These are phyloP conservation scores for Zaprionus davidi DNA, from an alignment of 1,140 invertebrate species.

Conservation along the genomic window DNA sequence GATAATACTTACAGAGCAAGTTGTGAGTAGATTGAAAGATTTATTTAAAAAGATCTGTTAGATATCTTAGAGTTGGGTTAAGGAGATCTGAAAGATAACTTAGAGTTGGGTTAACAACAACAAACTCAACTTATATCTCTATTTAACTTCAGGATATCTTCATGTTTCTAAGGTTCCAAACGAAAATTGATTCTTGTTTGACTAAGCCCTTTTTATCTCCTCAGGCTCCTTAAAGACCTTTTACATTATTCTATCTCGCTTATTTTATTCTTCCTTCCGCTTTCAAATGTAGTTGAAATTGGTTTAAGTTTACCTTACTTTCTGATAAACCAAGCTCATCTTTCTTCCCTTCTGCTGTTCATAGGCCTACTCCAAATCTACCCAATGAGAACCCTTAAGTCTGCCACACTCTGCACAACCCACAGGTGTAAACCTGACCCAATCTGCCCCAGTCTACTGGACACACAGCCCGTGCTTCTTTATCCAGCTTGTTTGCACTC, in stretches of 20 bases:
- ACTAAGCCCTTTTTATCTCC: background rate
- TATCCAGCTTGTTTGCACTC: background rate
- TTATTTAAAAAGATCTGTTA: no score
- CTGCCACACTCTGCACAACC: no score
- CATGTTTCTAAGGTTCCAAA: no score
- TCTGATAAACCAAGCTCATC: accelerated
- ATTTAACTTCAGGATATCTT: no score
- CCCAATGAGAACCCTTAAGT: background rate
- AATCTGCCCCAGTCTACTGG: background rate
- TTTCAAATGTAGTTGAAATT: no score
- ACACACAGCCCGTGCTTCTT: background rate
- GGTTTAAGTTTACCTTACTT: background rate
- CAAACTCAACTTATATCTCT: no score
- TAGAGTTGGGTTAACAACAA: no score
- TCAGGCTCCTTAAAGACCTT: background rate
- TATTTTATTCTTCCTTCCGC: no score
- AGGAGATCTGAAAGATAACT: no score
- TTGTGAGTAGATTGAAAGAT: slow-evolving; percentile 1
- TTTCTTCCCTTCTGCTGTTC: background rate
- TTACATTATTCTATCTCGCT: no score
- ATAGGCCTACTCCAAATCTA: background rate
- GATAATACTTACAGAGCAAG: background rate
- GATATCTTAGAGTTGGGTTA: background rate
- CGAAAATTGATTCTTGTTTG: background rate
- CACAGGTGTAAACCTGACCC: background rate